phyloP scores from a whole-genome alignment of 2,113 vertebrate species.

The Triplophysa dalaica region DNA sequence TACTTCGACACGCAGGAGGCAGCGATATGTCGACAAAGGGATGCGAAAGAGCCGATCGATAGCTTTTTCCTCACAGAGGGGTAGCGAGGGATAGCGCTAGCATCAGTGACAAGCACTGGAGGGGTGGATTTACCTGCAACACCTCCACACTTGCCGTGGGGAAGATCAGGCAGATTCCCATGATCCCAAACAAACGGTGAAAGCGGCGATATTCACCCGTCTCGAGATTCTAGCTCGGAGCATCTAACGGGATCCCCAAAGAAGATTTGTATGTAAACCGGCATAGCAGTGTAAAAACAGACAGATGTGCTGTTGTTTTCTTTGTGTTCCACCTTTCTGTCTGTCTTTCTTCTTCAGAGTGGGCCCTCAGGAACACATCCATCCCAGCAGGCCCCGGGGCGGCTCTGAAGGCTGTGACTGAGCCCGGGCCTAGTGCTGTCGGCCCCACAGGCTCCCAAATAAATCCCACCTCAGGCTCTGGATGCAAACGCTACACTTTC shows the following conservation, averaged over 20 bases:
- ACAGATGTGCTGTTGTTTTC: constrained; percentile 24
- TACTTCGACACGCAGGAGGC: constrained; percentile 48
- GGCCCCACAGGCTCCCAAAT: constrained; percentile 29
- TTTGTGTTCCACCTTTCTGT: neutral
- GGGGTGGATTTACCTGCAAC: constrained; percentile 41
- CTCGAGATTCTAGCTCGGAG: neutral
- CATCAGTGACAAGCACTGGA: constrained; percentile 37
- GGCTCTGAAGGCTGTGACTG: constrained; percentile 45
- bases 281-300: constrained; percentile 3
- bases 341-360: constrained; percentile 20
- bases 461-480: constrained; percentile 29
- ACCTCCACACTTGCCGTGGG: constrained; percentile 34
- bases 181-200: constrained; percentile 43
- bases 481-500: constrained; percentile 29
- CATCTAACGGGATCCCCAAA: constrained; percentile 12
- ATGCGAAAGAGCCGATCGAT: constrained; percentile 56
- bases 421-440: constrained; percentile 39
- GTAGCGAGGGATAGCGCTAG: constrained; percentile 6
- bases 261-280: neutral
- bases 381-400: constrained; percentile 45
- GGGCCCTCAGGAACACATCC: constrained; percentile 47
- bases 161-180: constrained; percentile 61
- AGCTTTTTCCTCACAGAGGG: constrained; percentile 49
- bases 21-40: constrained; percentile 51
- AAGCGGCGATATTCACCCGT: constrained; percentile 6